Conservation (phyloP, 2,888 invertebrate genomes). For the Hemithea aestivaria region DNA sequence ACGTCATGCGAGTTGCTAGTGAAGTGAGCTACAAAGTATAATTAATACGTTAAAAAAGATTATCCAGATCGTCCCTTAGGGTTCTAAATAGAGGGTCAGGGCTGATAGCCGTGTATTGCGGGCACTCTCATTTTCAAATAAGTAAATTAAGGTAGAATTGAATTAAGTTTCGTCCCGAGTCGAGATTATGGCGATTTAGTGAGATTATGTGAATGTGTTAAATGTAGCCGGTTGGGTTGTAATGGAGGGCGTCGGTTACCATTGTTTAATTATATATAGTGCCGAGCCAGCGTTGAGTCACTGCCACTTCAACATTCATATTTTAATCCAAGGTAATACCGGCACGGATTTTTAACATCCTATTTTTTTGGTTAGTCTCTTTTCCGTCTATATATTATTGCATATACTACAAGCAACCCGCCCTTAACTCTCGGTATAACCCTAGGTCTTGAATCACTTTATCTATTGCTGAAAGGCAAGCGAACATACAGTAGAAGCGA, state of each 20-base stretch:
- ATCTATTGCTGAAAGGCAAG: too few species aligned
- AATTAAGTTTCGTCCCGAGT: conserved; percentile 68
- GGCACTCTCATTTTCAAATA: conserved; percentile 66
- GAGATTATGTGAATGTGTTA: conserved; percentile 75
- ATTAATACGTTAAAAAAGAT: conserved; percentile 59
- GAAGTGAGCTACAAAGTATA: conserved; percentile 33
- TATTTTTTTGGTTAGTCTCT: too few species aligned
- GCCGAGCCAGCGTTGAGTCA: conserved; percentile 43
- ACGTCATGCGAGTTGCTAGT: neutral
- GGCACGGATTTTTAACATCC: too few species aligned
- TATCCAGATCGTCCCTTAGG: conserved; percentile 53
- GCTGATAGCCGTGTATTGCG: conserved; percentile 52
- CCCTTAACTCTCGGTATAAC: too few species aligned
- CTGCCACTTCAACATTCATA: conserved; percentile 35
- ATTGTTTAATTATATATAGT: conserved; percentile 73
- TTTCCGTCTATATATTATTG: too few species aligned
- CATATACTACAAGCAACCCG: too few species aligned
- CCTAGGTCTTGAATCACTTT: too few species aligned
- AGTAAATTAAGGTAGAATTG: conserved; percentile 73
- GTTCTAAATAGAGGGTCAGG: conserved; percentile 45
- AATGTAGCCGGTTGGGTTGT: conserved; percentile 62
- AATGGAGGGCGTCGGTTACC: conserved; percentile 59
- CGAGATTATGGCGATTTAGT: conserved; percentile 70
- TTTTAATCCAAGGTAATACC: conserved; percentile 24
- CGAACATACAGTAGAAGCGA: too few species aligned